A percentile compares a stretch with the other conserved stretches of the same genome.
These are phyloP conservation scores for Oenanthe melanoleuca DNA, from an alignment of 2,113 vertebrate genomes.

Conservation along the genomic window DNA sequence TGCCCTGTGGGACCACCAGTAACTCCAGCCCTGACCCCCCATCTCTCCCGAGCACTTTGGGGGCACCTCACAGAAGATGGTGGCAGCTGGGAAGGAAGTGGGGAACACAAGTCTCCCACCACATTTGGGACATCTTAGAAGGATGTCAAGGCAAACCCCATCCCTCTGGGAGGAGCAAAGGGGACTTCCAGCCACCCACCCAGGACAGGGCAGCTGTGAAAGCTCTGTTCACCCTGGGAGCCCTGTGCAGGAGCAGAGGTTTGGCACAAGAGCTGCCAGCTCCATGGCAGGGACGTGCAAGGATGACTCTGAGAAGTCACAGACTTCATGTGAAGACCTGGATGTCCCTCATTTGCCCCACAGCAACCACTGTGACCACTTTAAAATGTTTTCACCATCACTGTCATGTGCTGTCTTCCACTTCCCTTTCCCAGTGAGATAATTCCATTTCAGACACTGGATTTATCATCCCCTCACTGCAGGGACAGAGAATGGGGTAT, in stretches of 20 bases:
- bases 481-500: not conserved
- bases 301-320: not conserved
- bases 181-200: not conserved
- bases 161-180: not conserved
- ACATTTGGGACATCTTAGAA: not conserved
- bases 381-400: not conserved
- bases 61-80: not conserved
- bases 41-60: not conserved
- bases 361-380: not conserved
- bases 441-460: not conserved
- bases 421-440: not conserved
- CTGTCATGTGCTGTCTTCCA: not conserved
- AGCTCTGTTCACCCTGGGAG: not conserved
- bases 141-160: not conserved
- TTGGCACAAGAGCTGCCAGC: not conserved
- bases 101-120: not conserved
- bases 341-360: not conserved
- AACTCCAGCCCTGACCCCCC: not conserved
- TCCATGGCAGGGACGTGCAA: accelerated
- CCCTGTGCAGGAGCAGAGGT: not conserved
- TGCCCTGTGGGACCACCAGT: accelerated
- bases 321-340: not conserved
- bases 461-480: not conserved
- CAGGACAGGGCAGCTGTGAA: not conserved
- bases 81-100: not conserved